These are phyloP conservation scores for Marcusenius ussheri DNA, from an alignment of 2,113 vertebrate genomes.

Conservation along the genomic window DNA sequence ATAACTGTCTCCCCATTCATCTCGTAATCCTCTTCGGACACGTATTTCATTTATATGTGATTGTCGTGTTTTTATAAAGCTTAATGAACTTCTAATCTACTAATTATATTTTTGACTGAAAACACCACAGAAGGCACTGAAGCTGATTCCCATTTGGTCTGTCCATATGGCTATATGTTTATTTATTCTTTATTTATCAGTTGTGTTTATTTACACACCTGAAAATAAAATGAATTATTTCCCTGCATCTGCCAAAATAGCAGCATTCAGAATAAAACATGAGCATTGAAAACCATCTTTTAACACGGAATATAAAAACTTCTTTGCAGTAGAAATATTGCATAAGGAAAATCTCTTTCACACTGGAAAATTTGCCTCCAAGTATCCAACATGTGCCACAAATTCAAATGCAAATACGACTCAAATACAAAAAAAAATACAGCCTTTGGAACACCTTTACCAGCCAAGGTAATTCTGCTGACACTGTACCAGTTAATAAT, in stretches of 20 bases:
- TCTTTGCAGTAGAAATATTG: background rate
- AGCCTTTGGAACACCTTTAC: background rate
- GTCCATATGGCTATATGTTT: constrained; percentile 17
- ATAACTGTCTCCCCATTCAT: background rate
- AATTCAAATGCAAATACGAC: background rate
- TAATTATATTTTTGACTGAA: constrained; percentile 16
- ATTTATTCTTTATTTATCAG: background rate
- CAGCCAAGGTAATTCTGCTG: background rate
- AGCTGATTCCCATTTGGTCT: constrained; percentile 13
- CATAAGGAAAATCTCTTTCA: background rate
- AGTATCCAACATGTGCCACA: background rate
- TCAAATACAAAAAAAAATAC: background rate
- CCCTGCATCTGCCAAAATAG: background rate
- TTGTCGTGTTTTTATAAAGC: background rate
- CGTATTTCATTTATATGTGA: constrained; percentile 6
- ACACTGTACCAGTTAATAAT: background rate
- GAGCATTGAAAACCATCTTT: background rate
- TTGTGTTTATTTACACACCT: background rate
- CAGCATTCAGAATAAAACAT: background rate
- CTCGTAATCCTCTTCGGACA: background rate
- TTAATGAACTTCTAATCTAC: constrained; percentile 13
- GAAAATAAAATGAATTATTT: constrained; percentile 9
- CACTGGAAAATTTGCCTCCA: background rate
- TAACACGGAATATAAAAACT: background rate
- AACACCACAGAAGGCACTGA: background rate